Evolutionary conservation across 2,888 invertebrate species (phyloP).

Genomic region (Synanthedon formicaeformis): DNA sequence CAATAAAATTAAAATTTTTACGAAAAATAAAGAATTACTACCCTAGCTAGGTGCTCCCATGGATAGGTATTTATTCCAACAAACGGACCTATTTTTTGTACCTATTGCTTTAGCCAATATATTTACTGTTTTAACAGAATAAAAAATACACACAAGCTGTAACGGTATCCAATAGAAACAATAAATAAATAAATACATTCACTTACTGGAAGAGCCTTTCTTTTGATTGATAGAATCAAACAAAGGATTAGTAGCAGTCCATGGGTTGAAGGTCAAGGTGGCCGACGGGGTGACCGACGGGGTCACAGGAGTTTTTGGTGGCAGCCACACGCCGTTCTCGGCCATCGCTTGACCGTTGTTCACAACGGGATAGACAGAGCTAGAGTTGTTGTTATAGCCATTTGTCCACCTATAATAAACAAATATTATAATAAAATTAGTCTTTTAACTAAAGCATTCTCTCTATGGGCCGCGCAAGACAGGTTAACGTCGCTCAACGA

Average conservation of each 20-base stretch:
- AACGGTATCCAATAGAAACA: neutral
- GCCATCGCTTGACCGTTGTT: conserved; percentile 12
- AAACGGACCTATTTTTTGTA: too few species aligned
- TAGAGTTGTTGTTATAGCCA: conserved; percentile 12
- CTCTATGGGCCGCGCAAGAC: too few species aligned
- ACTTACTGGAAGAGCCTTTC: neutral
- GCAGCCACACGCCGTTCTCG: conserved; percentile 31
- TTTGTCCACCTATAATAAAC: conserved; percentile 26
- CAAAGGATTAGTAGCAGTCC: conserved; percentile 54
- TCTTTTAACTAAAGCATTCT: too few species aligned
- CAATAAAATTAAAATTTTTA: too few species aligned
- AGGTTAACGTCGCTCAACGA: too few species aligned
- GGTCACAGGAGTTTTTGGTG: conserved; percentile 9
- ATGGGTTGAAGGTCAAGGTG: conserved; percentile 38
- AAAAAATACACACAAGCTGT: neutral
- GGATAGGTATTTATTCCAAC: too few species aligned
- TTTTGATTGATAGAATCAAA: conserved; percentile 2
- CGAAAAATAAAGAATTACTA: too few species aligned
- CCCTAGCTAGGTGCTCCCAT: too few species aligned
- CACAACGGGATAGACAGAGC: neutral
- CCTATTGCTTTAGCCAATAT: too few species aligned
- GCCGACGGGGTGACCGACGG: neutral
- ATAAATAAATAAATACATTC: neutral
- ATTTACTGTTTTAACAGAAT: neutral
- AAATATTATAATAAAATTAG: too few species aligned